Base-by-base conservation (phyloP, 2,797 vertebrate species). In the Bovichtus diacanthus region DNA sequence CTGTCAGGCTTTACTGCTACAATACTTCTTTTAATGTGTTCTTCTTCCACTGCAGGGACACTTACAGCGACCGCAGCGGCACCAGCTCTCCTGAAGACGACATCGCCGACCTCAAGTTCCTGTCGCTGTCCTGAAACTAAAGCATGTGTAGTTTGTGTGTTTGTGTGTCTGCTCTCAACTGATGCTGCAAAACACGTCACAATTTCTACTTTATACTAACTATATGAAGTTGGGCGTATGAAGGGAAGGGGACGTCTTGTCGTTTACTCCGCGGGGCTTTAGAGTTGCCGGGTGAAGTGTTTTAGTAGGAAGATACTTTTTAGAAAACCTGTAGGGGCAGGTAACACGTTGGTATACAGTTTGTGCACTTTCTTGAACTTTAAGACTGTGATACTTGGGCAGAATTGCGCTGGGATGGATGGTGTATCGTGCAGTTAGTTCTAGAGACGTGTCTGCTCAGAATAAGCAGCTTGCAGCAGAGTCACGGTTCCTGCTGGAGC, bases 41-140 rank as follows among this genome's bases (percentile, higher is more conserved):
- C 34, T 18, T 47, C 38, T 63, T 56, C 23, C 29, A n/a, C 84
- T 80, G 7, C 95, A 99, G 97, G 92, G 98, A 98, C 90, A 97
- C 96, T 2, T 99, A 98, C 91, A 98, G 97, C 0, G 96, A 97
- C 78, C 83, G 94, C 70, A 99, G 97, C 2, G 96, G 94, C 75
- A 96, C 95, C 92, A 98, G 97, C 87, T 98, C 97, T 1, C 97
- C 97, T 0, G 97, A 99, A 71, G 88, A 93, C 0, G 97, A 99
- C 81, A 94, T 97, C 38, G 90, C 94, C 0, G 96, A 99, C 74
- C 87, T 97, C 60, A 98, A 96, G 90, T 97, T 98, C 49, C 94
- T 95, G 1, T 88, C 95, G 41, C 82, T 94, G 76, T 95, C 94
- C 60, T 94, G 94, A 1, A 94, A 94, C 6, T 39, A 6, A 49